These are phyloP conservation scores for Cossypha caffra DNA, from an alignment of 2,797 vertebrate genomes.

Conservation along the genomic window DNA sequence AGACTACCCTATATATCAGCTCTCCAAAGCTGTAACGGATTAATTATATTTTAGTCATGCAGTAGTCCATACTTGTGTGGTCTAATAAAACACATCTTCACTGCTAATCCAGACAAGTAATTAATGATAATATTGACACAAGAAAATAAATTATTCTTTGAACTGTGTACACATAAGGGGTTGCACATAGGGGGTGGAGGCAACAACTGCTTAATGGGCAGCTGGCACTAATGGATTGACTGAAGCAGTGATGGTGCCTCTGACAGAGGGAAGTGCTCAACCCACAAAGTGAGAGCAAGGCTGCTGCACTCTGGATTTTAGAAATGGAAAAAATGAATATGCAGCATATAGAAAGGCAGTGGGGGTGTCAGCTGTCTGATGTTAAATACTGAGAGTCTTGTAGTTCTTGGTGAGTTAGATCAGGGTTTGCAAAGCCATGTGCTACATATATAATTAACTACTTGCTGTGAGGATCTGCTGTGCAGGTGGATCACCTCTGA, in stretches of 20 bases:
- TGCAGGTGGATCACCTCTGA: background rate
- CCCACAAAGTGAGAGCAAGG: background rate
- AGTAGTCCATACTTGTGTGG: background rate
- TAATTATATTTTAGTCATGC: conserved; percentile 48
- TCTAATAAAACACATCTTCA: conserved; percentile 24
- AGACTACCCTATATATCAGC: background rate
- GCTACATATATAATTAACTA: background rate
- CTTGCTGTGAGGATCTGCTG: background rate
- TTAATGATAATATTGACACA: conserved; percentile 47
- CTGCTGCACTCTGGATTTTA: background rate
- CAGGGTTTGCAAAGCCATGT: background rate
- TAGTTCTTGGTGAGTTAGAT: background rate
- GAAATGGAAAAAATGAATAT: background rate
- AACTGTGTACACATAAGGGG: background rate
- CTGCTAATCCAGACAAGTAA: conserved; percentile 35
- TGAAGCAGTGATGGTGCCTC: background rate
- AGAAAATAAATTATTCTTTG: background rate
- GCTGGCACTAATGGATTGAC: background rate
- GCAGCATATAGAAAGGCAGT: background rate
- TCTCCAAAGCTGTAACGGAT: conserved; percentile 1
- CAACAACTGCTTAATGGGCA: background rate
- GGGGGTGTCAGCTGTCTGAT: background rate
- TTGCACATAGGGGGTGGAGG: background rate
- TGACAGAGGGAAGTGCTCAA: background rate
- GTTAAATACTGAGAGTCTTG: background rate